These are phyloP conservation scores for Enoplosus armatus DNA, from an alignment of 2,797 vertebrate genomes.

Conservation along the genomic window DNA sequence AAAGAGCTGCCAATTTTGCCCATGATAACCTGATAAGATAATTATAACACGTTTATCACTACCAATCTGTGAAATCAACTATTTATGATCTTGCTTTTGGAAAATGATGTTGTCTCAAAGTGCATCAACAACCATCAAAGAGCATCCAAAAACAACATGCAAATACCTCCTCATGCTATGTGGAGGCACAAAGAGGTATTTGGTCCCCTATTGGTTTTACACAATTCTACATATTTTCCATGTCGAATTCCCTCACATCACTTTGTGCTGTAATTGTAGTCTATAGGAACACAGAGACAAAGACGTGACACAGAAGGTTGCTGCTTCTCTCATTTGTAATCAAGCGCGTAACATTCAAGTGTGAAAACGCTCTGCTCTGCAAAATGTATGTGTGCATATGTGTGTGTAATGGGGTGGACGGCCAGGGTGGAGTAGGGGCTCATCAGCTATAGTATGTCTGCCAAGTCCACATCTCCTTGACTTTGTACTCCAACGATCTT, in stretches of 20 bases:
- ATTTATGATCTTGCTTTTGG: neutral
- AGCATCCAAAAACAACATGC: neutral
- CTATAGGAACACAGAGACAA: conserved; percentile 43
- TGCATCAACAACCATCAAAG: too few species aligned
- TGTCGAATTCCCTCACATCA: conserved; percentile 11
- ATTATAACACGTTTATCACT: neutral
- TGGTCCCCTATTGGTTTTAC: conserved; percentile 2
- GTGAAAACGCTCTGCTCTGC: conserved; percentile 50
- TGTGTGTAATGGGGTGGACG: conserved; percentile 57
- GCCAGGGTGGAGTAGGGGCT: conserved; percentile 1
- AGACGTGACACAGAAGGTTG: conserved; percentile 40
- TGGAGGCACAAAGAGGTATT: neutral
- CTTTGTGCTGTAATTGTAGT: neutral
- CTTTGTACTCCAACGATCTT: conserved; percentile 5
- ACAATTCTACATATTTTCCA: neutral
- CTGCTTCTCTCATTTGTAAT: conserved; percentile 51
- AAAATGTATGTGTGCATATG: conserved; percentile 49
- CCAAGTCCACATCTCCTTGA: conserved; percentile 8
- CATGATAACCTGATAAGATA: neutral
- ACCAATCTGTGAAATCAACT: neutral
- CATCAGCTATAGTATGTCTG: conserved; percentile 4
- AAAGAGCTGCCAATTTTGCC: neutral
- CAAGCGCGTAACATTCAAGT: conserved; percentile 42
- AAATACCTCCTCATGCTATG: neutral
- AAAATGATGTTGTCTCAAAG: neutral